Conservation (phyloP, 2,888 invertebrate species). For the Eristalis tenax region DNA sequence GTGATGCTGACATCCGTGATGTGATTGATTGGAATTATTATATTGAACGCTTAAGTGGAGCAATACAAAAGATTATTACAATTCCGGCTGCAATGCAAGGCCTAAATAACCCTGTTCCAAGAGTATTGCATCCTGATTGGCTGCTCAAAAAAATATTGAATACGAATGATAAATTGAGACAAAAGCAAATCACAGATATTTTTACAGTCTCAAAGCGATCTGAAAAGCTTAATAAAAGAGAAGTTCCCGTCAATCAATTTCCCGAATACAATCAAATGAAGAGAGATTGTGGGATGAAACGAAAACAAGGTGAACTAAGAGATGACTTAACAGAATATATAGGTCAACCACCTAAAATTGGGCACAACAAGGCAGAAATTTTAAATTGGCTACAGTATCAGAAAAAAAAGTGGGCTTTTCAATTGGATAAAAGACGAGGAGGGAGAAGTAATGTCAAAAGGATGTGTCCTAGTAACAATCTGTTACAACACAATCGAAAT, state of each 20-base stretch:
- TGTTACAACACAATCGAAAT: slow-evolving; percentile 77
- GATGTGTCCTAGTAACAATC: not conserved
- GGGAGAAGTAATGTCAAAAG: not conserved
- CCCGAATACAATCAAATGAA: slow-evolving; percentile 83
- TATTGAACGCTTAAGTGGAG: slow-evolving; percentile 95
- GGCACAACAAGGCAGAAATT: slow-evolving; percentile 87
- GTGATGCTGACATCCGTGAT: slow-evolving; percentile 93
- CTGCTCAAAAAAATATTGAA: slow-evolving; percentile 96
- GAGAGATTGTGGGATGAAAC: slow-evolving; percentile 77
- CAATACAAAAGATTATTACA: slow-evolving; percentile 99
- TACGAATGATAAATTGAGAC: slow-evolving; percentile 94
- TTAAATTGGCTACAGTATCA: slow-evolving; percentile 93
- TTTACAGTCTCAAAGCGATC: slow-evolving; percentile 83
- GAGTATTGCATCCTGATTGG: slow-evolving; percentile 98
- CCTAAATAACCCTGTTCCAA: slow-evolving; percentile 95
- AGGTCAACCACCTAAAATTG: slow-evolving; percentile 91
- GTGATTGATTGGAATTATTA: slow-evolving; percentile 99
- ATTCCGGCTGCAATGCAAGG: slow-evolving; percentile 99
- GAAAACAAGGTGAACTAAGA: not conserved
- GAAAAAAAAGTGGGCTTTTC: slow-evolving; percentile 93
- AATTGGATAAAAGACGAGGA: slow-evolving; percentile 84
- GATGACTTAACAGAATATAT: slow-evolving; percentile 91
- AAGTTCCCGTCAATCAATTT: slow-evolving; percentile 77
- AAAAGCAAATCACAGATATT: slow-evolving; percentile 96
- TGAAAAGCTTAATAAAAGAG: slow-evolving; percentile 66